Evolutionary conservation across 2,113 vertebrate genomes (phyloP), one percentile per base, ranked within the genome.

Genomic region (Sinocyclocheilus anophthalmus): DNA sequence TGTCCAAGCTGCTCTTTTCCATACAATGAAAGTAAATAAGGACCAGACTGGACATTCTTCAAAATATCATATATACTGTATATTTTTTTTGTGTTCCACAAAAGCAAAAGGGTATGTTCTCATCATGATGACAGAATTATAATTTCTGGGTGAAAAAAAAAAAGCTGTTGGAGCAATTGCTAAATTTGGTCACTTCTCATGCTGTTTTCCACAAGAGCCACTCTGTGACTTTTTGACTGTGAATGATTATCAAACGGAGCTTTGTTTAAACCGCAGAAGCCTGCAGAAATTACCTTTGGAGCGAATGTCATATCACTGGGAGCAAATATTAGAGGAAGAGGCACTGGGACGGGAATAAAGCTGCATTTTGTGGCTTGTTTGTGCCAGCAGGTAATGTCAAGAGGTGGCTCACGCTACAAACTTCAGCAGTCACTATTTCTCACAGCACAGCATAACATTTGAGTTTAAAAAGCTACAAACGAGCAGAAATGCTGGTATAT

Each of bases 271-370:
- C 61, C 69, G 33, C 55, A 75, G 85, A 42, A 55, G 81, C 73
- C 63, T 81, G 61, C 39, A 63, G 39, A 86, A 76, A 30, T 87
- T 85, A 90, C 86, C 90, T 88, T 90, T 88, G 76, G 70, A 83
- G 83, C 75, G 76, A 87, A 88, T 86, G 78, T 82, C 76, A 78
- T 76, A 65, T 24, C 20, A 24, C 3, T 50, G 63, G 63, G 24
- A 82, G 84, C 50, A 70, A 77, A 83, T 24, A 53, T 72, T 61
- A 57, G 18, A 84, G 22, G 48, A 42, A 26, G 63, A 42, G 63
- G 72, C 55, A 77, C 77, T 55, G 33, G 70, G n/a, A 80, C 22
- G 16, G 63, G 79, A 85, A 85, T 81, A 82, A 85, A 87, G 72
- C 85, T 39, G 63, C 83, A 65, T 87, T 85, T 53, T 85, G n/a